Evolutionary conservation across 2,113 vertebrate genomes (phyloP).

Genomic region (Forbesichthys agassizii): DNA sequence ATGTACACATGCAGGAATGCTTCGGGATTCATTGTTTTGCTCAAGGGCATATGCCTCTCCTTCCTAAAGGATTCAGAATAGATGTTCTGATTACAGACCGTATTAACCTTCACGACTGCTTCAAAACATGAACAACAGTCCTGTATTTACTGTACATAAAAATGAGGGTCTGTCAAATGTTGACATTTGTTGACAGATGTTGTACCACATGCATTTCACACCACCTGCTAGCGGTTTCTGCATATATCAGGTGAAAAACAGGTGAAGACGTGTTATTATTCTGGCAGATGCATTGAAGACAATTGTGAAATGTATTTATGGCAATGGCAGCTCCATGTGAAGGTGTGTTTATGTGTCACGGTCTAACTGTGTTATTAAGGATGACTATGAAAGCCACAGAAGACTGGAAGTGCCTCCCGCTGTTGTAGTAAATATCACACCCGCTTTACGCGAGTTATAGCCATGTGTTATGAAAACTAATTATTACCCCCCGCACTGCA

Average conservation of each 20-base stretch:
- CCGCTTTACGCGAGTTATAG: slow-evolving; percentile 7
- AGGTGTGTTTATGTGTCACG: background rate
- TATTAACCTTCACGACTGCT: too few species aligned
- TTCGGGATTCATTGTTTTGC: background rate
- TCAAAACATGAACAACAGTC: too few species aligned
- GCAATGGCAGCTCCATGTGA: background rate
- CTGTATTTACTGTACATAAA: too few species aligned
- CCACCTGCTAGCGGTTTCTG: background rate
- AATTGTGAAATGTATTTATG: background rate
- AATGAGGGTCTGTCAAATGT: too few species aligned
- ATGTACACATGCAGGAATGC: background rate
- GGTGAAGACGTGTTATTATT: slow-evolving; percentile 8
- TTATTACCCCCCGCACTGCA: slow-evolving; percentile 38
- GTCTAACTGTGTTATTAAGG: background rate
- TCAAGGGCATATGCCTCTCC: background rate
- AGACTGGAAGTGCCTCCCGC: background rate
- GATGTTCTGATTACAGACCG: too few species aligned
- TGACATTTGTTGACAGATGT: too few species aligned
- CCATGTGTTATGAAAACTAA: slow-evolving; percentile 40
- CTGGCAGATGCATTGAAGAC: background rate
- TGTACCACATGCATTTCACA: background rate
- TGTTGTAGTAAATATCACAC: background rate
- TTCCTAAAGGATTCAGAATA: too few species aligned
- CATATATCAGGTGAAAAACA: background rate
- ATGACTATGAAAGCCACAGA: background rate